phyloP scores from a whole-genome alignment of 2,888 invertebrate genomes.

The Onthophagus sagittarius region DNA sequence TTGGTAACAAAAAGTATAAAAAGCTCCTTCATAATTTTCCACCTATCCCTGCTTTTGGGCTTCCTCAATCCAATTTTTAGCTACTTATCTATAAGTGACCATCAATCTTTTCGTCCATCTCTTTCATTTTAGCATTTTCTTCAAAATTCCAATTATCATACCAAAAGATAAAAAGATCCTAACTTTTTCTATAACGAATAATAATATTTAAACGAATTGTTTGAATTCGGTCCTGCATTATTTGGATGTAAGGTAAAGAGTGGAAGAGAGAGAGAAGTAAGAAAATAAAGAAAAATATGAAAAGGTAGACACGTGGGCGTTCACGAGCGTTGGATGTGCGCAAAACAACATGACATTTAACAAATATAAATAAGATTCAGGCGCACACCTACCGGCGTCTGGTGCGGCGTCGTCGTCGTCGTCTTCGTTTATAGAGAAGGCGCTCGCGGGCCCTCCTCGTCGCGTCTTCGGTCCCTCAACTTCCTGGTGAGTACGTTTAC shows the following conservation, averaged over 20 bases:
- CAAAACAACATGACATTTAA: slow-evolving; percentile 47
- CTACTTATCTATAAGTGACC: too few species aligned
- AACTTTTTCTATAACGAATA: too few species aligned
- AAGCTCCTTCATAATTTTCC: too few species aligned
- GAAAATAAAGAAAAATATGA: slow-evolving; percentile 15
- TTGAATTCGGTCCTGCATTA: not conserved
- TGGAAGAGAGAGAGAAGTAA: too few species aligned
- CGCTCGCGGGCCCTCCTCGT: not conserved
- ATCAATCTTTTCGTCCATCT: too few species aligned
- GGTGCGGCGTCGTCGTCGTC: not conserved
- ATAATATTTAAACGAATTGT: not conserved
- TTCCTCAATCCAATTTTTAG: too few species aligned
- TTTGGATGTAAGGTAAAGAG: not conserved
- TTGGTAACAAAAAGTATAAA: too few species aligned
- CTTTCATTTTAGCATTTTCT: too few species aligned
- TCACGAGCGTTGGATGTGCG: slow-evolving; percentile 44
- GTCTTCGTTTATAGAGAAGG: not conserved
- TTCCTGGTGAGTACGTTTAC: not conserved
- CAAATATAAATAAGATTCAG: slow-evolving; percentile 42
- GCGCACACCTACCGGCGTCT: slow-evolving; percentile 36
- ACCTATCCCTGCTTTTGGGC: too few species aligned
- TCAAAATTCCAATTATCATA: too few species aligned
- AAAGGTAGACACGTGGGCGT: slow-evolving; percentile 16
- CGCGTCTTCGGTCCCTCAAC: not conserved
- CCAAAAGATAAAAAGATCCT: too few species aligned